Percentiles rank a stretch among this genome's conserved stretches.
Conservation (phyloP, 1,140 invertebrate species). For the Chionoecetes opilio region DNA sequence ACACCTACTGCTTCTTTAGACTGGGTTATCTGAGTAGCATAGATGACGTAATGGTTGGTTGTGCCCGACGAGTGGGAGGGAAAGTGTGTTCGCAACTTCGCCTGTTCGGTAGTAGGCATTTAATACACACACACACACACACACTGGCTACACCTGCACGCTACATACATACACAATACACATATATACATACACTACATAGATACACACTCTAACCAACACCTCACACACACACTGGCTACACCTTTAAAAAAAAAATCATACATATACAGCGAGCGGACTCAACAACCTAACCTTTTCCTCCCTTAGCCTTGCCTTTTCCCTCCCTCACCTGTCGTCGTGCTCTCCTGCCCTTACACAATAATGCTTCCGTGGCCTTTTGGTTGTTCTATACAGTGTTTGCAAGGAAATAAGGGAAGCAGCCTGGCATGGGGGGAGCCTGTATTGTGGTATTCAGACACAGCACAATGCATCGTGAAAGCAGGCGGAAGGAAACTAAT, state of each 20-base stretch:
- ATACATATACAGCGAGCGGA: too few relatives aligned
- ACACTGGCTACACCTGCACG: too few relatives aligned
- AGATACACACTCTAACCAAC: too few relatives aligned
- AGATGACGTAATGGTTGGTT: neutral
- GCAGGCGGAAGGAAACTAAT: neutral
- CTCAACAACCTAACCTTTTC: neutral
- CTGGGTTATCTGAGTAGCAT: neutral
- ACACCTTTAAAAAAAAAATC: too few relatives aligned
- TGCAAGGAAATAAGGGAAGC: neutral
- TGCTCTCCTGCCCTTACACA: conserved; percentile 16
- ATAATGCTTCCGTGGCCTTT: neutral
- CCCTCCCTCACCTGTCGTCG: neutral
- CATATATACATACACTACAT: too few relatives aligned
- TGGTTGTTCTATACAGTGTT: neutral
- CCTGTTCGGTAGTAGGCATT: too few relatives aligned
- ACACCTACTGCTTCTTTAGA: neutral
- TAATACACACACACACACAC: too few relatives aligned
- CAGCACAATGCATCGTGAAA: neutral
- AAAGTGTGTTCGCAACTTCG: neutral
- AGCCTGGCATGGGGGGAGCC: too few relatives aligned
- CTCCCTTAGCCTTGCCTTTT: neutral
- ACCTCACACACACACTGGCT: too few relatives aligned
- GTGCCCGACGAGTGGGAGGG: neutral
- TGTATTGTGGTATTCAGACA: neutral
- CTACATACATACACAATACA: too few relatives aligned